Conservation (phyloP, 1,140 invertebrate genomes). For the Sitobion miscanthi region DNA sequence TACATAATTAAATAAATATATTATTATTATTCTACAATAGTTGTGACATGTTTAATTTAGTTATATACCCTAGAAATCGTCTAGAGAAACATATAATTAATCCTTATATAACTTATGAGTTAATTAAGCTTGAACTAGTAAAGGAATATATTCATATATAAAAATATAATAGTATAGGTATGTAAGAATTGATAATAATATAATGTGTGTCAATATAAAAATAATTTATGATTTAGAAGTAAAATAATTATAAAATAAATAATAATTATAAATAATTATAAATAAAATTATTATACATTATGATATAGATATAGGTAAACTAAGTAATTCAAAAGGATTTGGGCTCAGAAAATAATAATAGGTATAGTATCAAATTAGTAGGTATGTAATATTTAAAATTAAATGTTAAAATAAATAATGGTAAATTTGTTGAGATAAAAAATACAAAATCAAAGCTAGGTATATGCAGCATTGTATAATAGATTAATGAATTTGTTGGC, state of each 20-base stretch:
- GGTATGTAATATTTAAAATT: neutral
- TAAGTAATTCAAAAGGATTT: neutral
- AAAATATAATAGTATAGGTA: neutral
- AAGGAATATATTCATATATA: neutral
- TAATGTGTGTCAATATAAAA: no score
- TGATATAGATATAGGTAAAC: neutral
- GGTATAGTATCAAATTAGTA: no score
- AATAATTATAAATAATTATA: no score
- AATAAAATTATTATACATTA: neutral
- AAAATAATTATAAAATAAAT: neutral
- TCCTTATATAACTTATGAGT: no score
- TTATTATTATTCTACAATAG: no score
- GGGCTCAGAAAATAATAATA: neutral
- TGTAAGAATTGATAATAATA: no score
- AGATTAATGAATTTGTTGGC: neutral
- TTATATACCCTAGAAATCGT: no score
- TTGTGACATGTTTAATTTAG: no score
- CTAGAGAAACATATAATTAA: no score
- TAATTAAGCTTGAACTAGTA: neutral
- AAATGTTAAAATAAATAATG: neutral
- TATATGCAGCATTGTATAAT: neutral
- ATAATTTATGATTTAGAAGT: neutral
- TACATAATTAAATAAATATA: no score
- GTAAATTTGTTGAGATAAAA: neutral
- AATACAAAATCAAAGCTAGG: neutral